These are phyloP conservation scores for Arothron firmamentum DNA, from an alignment of 2,113 vertebrate species.

Conservation along the genomic window DNA sequence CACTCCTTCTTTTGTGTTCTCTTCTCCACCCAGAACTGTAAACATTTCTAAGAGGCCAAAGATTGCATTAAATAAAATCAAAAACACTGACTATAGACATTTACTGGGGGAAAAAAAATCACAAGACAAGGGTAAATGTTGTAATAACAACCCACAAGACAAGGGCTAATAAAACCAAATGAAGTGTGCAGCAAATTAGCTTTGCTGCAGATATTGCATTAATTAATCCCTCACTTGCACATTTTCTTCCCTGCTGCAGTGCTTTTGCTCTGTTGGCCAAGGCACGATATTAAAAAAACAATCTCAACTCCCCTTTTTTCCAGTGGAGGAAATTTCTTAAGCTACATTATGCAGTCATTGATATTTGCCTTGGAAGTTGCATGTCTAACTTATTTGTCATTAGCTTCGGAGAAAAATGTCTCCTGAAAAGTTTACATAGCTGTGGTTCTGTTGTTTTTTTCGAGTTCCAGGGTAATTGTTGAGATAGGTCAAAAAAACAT, in stretches of 20 bases:
- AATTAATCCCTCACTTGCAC: conserved; percentile 58
- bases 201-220: conserved; percentile 54
- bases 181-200: conserved; percentile 63
- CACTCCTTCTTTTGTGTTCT: conserved; percentile 18
- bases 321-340: conserved; percentile 14
- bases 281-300: conserved; percentile 27
- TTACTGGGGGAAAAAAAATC: conserved; percentile 50
- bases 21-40: conserved; percentile 46
- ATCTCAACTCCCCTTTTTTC: conserved; percentile 1
- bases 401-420: conserved; percentile 23
- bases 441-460: conserved; percentile 28
- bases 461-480: conserved; percentile 33
- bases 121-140: conserved; percentile 51
- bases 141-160: conserved; percentile 55
- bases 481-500: conserved; percentile 47
- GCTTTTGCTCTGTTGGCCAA: conserved; percentile 33
- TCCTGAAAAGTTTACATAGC: conserved; percentile 45
- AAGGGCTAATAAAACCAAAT: conserved; percentile 59
- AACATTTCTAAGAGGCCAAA: conserved; percentile 43
- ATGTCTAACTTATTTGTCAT: conserved; percentile 18
- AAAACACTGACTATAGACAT: conserved; percentile 47
- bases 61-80: conserved; percentile 37
- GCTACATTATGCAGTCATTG: conserved; percentile 8
- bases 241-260: conserved; percentile 39
- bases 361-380: conserved; percentile 25